Evolutionary conservation across 2,113 vertebrate species (phyloP), one percentile per base, ranked within the genome.

Genomic region (Platysternon megacephalum): DNA sequence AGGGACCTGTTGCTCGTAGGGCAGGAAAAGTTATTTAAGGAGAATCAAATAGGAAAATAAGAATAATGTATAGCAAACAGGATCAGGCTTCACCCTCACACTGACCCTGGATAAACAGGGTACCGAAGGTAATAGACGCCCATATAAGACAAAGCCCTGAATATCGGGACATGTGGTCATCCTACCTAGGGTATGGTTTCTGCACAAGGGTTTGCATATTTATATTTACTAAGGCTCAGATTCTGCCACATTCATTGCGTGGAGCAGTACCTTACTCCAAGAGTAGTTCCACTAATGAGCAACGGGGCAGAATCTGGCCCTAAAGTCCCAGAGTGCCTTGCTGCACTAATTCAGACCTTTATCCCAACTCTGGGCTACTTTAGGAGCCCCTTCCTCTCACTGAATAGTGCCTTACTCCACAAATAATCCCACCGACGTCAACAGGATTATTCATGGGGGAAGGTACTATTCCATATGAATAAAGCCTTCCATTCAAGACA

Each of bases 1-100:
- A 89, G 65, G 87, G 81, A 42, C 87, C 91, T 89, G 61, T 91
- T 95, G 97, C 95, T 96, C 92, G 79, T 89, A 56, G 83, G 82
- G 81, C n/a, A 46, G 87, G 72, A 6, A 46, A 78, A 93, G 95
- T 86, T 76, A 65, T 86, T 88, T 81, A 49, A 94, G 46, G 11
- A 83, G 81, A 97, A 82, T 85, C 91, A 95, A 8, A 9, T 3
- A 24, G 82, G 65, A 87, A 90, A 92, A 88, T 78, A 95, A 96
- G 96, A 97, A 97, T 94, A 97, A 44, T 24, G 19, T 39, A 39
- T 12, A 74, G 16, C 22, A 76, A 76, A 95, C 87, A 58, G 35
- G 61, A 68, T n/a, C 61, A n/a, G 84, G 93, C 94, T 95, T 95
- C 96, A 94, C 49, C 89, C 24, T 28, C 83, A 79, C 88, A 86